Conservation (phyloP, 2,797 vertebrate genomes). For the Argyrosomus regius region DNA sequence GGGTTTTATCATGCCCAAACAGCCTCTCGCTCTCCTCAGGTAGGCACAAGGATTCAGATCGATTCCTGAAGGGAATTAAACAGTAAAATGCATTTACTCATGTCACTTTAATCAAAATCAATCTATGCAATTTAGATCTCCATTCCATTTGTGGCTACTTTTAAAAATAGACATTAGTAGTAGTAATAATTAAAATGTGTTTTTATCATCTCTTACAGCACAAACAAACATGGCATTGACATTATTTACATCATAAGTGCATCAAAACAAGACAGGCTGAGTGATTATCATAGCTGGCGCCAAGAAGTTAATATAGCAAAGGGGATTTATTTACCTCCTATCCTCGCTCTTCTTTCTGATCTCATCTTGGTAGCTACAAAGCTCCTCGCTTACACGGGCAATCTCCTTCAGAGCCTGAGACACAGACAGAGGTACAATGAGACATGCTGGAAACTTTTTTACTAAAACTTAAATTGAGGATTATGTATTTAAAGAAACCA, state of each 20-base stretch:
- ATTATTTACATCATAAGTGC: not conserved
- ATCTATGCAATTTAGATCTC: not conserved
- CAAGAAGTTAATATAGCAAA: conserved; percentile 14
- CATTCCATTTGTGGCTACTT: too few relatives aligned
- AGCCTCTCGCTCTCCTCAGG: conserved; percentile 77
- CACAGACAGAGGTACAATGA: conserved; percentile 41
- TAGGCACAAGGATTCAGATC: conserved; percentile 72
- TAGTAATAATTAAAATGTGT: not conserved
- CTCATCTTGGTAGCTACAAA: conserved; percentile 98
- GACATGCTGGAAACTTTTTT: conserved; percentile 21
- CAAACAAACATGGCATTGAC: not conserved
- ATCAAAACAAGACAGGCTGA: conserved; percentile 10
- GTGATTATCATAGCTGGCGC: conserved; percentile 13
- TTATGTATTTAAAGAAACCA: conserved; percentile 14
- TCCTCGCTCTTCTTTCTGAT: conserved; percentile 88
- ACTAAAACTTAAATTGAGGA: conserved; percentile 7
- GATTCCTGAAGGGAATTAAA: conserved; percentile 68
- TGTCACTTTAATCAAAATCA: not conserved
- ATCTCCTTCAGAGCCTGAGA: conserved; percentile 96
- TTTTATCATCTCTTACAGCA: conserved; percentile 3
- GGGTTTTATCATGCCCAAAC: conserved; percentile 68
- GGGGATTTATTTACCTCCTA: conserved; percentile 86
- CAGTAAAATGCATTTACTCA: conserved; percentile 2
- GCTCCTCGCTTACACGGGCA: conserved; percentile 95
- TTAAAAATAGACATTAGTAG: too few relatives aligned